phyloP scores from a whole-genome alignment of 2,888 invertebrate genomes.

The Lasioglossum leucozonium region DNA sequence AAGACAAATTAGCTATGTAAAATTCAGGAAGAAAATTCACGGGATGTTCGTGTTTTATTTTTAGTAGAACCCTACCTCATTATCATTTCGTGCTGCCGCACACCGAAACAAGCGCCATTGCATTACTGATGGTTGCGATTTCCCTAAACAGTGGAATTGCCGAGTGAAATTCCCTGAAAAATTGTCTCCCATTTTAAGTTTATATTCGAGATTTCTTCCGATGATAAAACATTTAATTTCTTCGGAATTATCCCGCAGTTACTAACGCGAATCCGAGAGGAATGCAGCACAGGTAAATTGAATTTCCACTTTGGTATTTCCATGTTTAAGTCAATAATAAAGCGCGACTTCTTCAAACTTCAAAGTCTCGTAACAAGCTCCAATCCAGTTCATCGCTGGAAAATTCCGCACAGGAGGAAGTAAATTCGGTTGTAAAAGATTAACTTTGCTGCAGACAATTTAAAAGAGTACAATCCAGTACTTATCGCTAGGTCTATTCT shows the following conservation, averaged over 20 bases:
- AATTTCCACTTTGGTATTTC: not conserved
- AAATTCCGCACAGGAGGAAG: not conserved
- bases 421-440: not conserved
- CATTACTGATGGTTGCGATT: not conserved
- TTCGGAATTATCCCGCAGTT: not conserved
- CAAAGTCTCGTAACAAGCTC: not conserved
- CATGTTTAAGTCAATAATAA: not conserved
- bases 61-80: not conserved
- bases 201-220: not conserved
- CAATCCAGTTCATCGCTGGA: not conserved
- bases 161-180: not conserved
- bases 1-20: not conserved
- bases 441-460: not conserved
- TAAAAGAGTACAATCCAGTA: not conserved
- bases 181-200: not conserved
- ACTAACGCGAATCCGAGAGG: not conserved
- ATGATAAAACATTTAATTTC: not conserved
- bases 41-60: not conserved
- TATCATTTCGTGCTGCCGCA: not conserved
- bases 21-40: conserved; percentile 4
- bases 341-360: not conserved
- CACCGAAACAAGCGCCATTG: not conserved
- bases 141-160: not conserved
- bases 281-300: not conserved
- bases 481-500: not conserved